Percentiles rank a stretch among this genome's conserved stretches.
Evolutionary conservation across 2,888 invertebrate species (phyloP).

Genomic region (Drosophila colorata): DNA sequence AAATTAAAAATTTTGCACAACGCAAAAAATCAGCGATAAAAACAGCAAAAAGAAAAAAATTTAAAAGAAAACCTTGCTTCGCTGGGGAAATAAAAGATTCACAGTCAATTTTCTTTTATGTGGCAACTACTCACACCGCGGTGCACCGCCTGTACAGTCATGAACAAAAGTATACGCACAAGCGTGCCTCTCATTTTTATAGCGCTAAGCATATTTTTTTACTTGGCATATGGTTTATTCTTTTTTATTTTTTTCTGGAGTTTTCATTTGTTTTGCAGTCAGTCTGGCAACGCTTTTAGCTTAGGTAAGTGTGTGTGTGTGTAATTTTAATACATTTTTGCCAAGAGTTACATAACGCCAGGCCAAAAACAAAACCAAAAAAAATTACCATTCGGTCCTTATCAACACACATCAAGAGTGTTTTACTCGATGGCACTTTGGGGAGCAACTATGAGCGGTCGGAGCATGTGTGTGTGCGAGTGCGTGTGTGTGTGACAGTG

Average conservation of each 20-base stretch:
- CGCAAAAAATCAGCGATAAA: constrained; percentile 50
- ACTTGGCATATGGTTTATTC: constrained; percentile 35
- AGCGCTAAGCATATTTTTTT: constrained; percentile 60
- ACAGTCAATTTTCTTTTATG: constrained; percentile 79
- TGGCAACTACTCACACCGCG: constrained; percentile 40
- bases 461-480: constrained; percentile 7
- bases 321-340: constrained; percentile 68
- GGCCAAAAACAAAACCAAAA: constrained; percentile 43
- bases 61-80: constrained; percentile 16
- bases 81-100: constrained; percentile 67
- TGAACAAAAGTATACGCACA: constrained; percentile 23
- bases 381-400: constrained; percentile 65
- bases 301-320: constrained; percentile 24
- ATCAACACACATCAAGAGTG: constrained; percentile 69
- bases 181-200: constrained; percentile 51
- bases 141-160: constrained; percentile 9
- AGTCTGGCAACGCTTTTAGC: constrained; percentile 35
- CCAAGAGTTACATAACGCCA: constrained; percentile 38
- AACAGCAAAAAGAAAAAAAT: constrained; percentile 10
- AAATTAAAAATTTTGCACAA: constrained; percentile 62
- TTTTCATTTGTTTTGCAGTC: constrained; percentile 8
- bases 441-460: constrained; percentile 66
- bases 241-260: neutral
- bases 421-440: constrained; percentile 76
- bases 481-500: constrained; percentile 56